Evolutionary conservation across 2,113 vertebrate species (phyloP).

Genomic region (Melanotaenia duboulayi): DNA sequence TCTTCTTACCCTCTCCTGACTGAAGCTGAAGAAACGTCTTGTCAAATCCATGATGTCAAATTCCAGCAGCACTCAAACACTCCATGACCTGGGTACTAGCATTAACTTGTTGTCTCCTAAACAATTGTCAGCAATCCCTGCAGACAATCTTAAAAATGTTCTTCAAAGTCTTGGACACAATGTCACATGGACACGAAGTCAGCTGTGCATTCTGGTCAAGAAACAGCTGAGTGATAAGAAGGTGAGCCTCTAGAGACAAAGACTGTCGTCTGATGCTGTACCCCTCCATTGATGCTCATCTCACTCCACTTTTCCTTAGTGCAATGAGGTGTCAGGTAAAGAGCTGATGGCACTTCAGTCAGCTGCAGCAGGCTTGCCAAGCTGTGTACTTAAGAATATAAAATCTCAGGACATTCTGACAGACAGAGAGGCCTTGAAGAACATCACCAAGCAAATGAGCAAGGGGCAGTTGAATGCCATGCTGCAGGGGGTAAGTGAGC

Average conservation of each 20-base stretch:
- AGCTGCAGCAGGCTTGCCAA: conserved; percentile 57
- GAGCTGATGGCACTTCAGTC: conserved; percentile 64
- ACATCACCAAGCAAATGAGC: conserved; percentile 57
- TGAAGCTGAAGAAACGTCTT: conserved; percentile 70
- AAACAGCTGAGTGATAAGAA: conserved; percentile 41
- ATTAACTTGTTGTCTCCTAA: conserved; percentile 47
- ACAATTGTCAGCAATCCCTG: conserved; percentile 42
- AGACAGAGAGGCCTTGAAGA: conserved; percentile 50
- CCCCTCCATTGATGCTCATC: not conserved
- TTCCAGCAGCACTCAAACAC: not conserved
- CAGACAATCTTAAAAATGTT: conserved; percentile 7
- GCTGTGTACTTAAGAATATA: conserved; percentile 47
- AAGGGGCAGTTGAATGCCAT: conserved; percentile 70
- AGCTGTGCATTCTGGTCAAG: conserved; percentile 53
- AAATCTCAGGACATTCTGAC: conserved; percentile 47
- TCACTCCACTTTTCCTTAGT: conserved; percentile 21
- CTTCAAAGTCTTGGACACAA: conserved; percentile 39
- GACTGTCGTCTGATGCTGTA: not conserved
- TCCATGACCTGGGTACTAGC: conserved; percentile 39
- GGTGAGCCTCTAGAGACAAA: conserved; percentile 41
- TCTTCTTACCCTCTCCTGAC: not conserved
- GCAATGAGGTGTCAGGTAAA: conserved; percentile 26
- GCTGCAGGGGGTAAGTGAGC: conserved; percentile 69
- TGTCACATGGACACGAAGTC: conserved; percentile 46
- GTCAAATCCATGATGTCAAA: conserved; percentile 44